Evolutionary conservation across 2,888 invertebrate species (phyloP), one percentile per base, ranked within the genome.

Genomic region (Eugnorisma glareosa): DNA sequence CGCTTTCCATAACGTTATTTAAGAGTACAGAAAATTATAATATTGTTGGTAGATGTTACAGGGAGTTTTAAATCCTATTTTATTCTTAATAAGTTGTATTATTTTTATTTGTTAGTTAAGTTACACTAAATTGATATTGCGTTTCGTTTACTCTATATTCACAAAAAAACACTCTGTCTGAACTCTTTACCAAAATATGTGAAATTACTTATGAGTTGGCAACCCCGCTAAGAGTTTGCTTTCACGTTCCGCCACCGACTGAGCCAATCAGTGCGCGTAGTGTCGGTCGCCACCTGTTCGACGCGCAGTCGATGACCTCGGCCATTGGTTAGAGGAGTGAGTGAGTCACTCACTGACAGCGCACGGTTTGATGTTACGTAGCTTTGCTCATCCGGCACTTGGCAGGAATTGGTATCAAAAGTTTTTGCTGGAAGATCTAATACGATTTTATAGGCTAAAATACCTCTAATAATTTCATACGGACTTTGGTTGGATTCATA

Each of bases 211-310:
- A 35, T 28, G n/a, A 68, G 54, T 18, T 84, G 82, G 81, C 67
- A 82, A 82, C 85, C n/a, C 85, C 45, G 71, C 64, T 63, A 24
- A 69, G 43, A 74, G 51, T 80, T 81, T 68, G 82, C 82, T 40
- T 64, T 70, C 67, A 35, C 64, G 85, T 75, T 82, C 70, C 35
- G 85, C 70, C 51, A 45, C 84, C 18, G 75, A 75, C 71, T 80
- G 70, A 81, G 54, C 82, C 82, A 84, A 82, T 82, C 82, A 75
- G 68, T 81, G 75, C 37, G 85, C 85, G 81, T 81, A 82, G 43
- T 57, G 70, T 82, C 71, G 81, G 75, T 31, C 67, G 64, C 64
- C 40, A 40, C 28, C 57, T 45, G 18, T 78, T 35, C 15, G 79
- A 64, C 48, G 35, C 37, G 63, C 80, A 74, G 84, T 71, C 84